Evolutionary conservation across 1,140 invertebrate species (phyloP), one percentile per base, ranked within the genome.

Genomic region (Aphelinus atriplicis): DNA sequence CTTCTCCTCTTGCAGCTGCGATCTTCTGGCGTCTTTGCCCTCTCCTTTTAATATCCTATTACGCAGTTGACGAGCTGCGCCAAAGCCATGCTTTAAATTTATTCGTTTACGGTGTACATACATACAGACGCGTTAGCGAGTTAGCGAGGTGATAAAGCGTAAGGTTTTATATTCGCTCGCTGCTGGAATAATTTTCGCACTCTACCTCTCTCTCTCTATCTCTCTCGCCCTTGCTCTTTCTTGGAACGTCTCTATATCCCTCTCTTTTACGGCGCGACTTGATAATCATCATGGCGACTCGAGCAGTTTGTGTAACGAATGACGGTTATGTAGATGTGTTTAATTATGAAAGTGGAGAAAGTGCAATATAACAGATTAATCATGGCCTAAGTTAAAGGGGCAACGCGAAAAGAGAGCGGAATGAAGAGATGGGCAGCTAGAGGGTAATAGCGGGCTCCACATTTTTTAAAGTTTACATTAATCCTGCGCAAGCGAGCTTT

Each of bases 311-410:
- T 67, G 48, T 68, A 55, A 67, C 48, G 50, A 67, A 62, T 73
- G 64, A 67, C 56, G 55, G 3, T 65, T 71, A 71, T 64, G 53
- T 73, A 57, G 55, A 56, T 60, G 55, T 42, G 9, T 67, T 67
- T 73, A 73, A 73, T 73, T 67, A 53, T 53, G 65, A 57, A 45
- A 53, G 50, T 67, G 55, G n/a, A 57, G 7, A 57, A 62, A 51
- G 48, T 50, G 50, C 64, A 10, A 68, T 62, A 48, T 62, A 62
- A 61, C 46, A 47, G 55, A 74, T 74, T 74, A 74, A 74, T 74
- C 68, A 62, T 48, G 64, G 45, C 56, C 26, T 48, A 61, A 56
- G 60, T 51, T 57, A 47, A 5, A 42, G 45, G 47, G 42, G 10
- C n/a, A 45, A 68, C 53, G n/a, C 69, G 26, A 26, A 26, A 26